Base-by-base conservation (phyloP, 2,888 invertebrate genomes). In the Caenorhabditis wallacei region DNA sequence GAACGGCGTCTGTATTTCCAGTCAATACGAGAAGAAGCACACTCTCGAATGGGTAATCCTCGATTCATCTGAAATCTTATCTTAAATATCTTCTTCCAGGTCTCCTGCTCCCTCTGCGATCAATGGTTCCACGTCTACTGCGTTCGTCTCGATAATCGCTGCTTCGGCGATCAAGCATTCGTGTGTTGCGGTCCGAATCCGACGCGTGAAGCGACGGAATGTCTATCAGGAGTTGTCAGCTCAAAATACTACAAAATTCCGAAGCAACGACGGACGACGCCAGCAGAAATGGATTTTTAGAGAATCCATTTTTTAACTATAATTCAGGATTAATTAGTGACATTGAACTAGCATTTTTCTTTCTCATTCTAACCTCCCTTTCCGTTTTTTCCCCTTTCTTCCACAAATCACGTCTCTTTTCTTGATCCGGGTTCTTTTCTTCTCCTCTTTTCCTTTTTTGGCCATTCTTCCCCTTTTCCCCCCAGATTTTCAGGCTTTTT, bases 31-130 rank as follows among this genome's bases (percentile, higher is more conserved):
- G 30, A 59, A 48, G 26, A 13, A 16, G 24, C 46, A 22, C 2
- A 54, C 35, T 24, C n/a, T 75, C 11, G 59, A 68, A 53, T 78
- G 69, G 78, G 78, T 69, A n/a, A 51, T 40, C 40, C 35, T 2
- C 5, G 11, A 40, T 40, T 2, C 5, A 30, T 16, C 11, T 40
- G 40, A 48, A 48, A n/a, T 48, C n/a, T 18, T 1, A 48, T 18
- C 4, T 7, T 2, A 18, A n/a, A 18, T 3, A 4, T n/a, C 2
- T 48, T 5, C 2, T 48, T 48, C 46, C 46, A 48, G 46, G 46
- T 48, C n/a, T 48, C 46, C n/a, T 48, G 46, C 46, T 48, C 46
- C 46, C 11, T 18, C n/a, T 48, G 46, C 46, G 46, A 48, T 18
- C 46, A 48, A 18, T 48, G 46, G 46, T 48, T 18, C 13, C 46